Conservation (phyloP, 2,113 vertebrate species). For the Saccopteryx bilineata region DNA sequence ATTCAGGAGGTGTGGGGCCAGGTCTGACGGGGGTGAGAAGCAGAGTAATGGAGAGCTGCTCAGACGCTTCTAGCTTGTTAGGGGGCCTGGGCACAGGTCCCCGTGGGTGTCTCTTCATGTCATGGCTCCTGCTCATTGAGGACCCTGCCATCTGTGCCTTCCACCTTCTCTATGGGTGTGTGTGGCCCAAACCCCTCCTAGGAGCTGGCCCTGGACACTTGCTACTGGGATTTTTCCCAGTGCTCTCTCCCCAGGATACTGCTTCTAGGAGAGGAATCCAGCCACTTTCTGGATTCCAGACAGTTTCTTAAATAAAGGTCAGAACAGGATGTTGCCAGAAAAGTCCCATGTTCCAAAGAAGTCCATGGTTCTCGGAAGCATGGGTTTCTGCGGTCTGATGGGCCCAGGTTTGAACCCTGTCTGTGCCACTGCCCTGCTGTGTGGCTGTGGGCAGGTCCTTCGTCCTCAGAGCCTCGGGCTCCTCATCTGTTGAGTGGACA, state of each 20-base stretch:
- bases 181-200: not conserved
- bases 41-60: too few species aligned
- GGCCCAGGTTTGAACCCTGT: not conserved
- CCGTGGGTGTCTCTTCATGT: not conserved
- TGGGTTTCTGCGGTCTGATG: accelerated
- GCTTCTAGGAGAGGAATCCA: not conserved
- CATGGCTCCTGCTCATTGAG: not conserved
- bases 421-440: not conserved
- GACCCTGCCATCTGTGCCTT: not conserved
- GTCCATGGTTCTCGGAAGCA: not conserved
- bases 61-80: not conserved
- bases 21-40: not conserved
- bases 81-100: not conserved
- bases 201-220: not conserved
- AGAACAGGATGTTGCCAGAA: not conserved
- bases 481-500: not conserved
- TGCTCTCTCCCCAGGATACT: not conserved
- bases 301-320: not conserved
- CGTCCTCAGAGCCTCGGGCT: not conserved
- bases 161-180: not conserved
- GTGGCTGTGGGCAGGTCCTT: not conserved
- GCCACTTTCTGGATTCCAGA: not conserved
- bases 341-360: not conserved
- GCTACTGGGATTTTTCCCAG: not conserved
- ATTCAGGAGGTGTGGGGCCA: not conserved